These are phyloP conservation scores for Andrena cerasifolii DNA, from an alignment of 1,140 invertebrate species.

Conservation along the genomic window DNA sequence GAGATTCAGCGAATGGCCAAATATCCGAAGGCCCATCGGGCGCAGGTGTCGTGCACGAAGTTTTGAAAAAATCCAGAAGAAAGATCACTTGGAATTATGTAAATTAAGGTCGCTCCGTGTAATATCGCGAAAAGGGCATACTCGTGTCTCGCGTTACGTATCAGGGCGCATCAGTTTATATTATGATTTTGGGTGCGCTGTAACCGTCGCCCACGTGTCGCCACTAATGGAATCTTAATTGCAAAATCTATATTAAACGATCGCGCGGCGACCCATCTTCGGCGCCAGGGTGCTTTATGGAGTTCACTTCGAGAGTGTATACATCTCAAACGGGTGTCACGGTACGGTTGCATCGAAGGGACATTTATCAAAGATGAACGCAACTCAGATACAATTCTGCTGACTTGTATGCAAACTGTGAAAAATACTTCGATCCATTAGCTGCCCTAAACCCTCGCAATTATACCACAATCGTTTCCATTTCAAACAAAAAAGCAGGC, in stretches of 20 bases:
- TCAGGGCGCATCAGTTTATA: not conserved
- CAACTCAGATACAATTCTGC: not conserved
- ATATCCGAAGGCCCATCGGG: no score
- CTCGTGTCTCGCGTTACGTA: not conserved
- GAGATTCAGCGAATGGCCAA: no score
- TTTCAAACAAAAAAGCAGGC: no score
- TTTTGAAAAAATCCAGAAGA: no score
- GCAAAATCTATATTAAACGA: constrained; percentile 68
- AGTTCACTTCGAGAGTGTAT: constrained; percentile 22
- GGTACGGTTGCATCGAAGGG: not conserved
- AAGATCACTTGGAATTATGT: not conserved
- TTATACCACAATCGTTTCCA: not conserved
- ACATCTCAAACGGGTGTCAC: constrained; percentile 13
- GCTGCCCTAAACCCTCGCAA: no score
- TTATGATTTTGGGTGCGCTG: constrained; percentile 25
- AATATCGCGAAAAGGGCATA: not conserved
- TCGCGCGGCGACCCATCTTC: constrained; percentile 37
- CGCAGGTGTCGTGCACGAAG: no score
- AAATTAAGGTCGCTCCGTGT: not conserved
- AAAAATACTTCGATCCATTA: no score
- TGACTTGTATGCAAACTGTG: not conserved
- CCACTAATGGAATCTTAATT: constrained; percentile 66
- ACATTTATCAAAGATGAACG: constrained; percentile 26
- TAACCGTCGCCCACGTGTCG: constrained; percentile 43
- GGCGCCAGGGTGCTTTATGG: constrained; percentile 32